Evolutionary conservation across 2,888 invertebrate species (phyloP), one percentile per base, ranked within the genome.

Genomic region (Drosophila hamatofila): DNA sequence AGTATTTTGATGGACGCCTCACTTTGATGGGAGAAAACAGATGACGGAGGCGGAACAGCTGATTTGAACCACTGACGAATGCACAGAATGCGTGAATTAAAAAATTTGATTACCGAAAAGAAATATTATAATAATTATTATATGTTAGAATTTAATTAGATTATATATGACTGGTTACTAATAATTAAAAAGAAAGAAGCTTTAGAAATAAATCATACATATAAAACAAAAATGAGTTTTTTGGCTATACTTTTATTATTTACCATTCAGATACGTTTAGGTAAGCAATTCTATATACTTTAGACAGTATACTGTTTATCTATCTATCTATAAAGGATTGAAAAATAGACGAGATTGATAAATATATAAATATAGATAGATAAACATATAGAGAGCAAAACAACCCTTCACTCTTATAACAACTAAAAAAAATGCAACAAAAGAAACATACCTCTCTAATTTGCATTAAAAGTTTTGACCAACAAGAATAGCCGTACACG

Each of bases 31-130:
- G 23, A n/a, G 30, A 18, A 8, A 30, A 37, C 35, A 23, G 60
- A 59, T 41, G 30, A 57, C 14, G 39, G 52, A 25, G 62, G 14
- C 6, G 25, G 52, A 64, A 67, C 75, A 76, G 76, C 72, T 76
- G 75, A 61, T 18, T 51, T 12, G 14, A 12, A 39, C 8, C 11
- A 27, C 39, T 5, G 18, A 16, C 25, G n/a, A 14, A 1, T 8
- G 0, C 33, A 4, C 0, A n/a, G 7, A 12, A 37, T 39, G 12
- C n/a, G 37, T 4, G 23, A 1, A 51, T 35, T 49, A 18, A 21
- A 18, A 12, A 49, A 39, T 8, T n/a, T 14, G 35, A 30, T 30
- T 35, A 14, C n/a, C 8, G 18, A 11, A 9, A 1, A 3, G 3
- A 11, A 4, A 11, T 11, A 0, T 18, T 9, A 18, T 18, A 11